phyloP scores from a whole-genome alignment of 30 jellyfish, hydroid and myxozoan species.

The Aurelia sp. region DNA sequence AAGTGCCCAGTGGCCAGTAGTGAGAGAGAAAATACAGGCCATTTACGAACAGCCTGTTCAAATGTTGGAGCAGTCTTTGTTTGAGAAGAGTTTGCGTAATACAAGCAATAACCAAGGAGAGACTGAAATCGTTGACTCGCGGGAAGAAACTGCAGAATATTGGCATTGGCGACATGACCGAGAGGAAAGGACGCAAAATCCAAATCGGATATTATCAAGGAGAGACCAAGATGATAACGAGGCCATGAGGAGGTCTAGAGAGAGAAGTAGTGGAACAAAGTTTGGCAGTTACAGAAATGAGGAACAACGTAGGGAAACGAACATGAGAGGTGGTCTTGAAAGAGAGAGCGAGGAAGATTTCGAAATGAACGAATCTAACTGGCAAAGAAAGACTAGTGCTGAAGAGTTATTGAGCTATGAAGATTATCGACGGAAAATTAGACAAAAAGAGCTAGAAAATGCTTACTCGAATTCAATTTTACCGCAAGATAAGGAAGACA shows the following conservation, averaged over 20 bases:
- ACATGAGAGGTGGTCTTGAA: not conserved
- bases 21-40: conserved; percentile 62
- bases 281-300: not conserved
- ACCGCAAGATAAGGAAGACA: not conserved
- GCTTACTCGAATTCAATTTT: not conserved
- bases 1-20: conserved; percentile 65
- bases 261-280: not conserved
- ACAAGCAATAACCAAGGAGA: not conserved
- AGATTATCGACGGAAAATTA: conserved; percentile 37
- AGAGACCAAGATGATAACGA: not conserved
- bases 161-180: not conserved
- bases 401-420: conserved; percentile 50
- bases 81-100: not conserved
- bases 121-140: not conserved
- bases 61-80: conserved; percentile 38
- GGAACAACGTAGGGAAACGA: not conserved
- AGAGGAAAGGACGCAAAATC: not conserved
- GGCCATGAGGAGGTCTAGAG: not conserved
- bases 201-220: not conserved
- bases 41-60: conserved; percentile 61
- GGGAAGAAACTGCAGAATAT: no score
- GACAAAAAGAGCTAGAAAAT: conserved; percentile 44
- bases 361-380: conserved; percentile 12
- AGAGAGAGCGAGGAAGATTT: not conserved
- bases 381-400: conserved; percentile 49